Percentiles rank a stretch among this genome's conserved stretches.
Evolutionary conservation across 2,113 vertebrate genomes (phyloP).

Genomic region (Halcyon malimbica): DNA sequence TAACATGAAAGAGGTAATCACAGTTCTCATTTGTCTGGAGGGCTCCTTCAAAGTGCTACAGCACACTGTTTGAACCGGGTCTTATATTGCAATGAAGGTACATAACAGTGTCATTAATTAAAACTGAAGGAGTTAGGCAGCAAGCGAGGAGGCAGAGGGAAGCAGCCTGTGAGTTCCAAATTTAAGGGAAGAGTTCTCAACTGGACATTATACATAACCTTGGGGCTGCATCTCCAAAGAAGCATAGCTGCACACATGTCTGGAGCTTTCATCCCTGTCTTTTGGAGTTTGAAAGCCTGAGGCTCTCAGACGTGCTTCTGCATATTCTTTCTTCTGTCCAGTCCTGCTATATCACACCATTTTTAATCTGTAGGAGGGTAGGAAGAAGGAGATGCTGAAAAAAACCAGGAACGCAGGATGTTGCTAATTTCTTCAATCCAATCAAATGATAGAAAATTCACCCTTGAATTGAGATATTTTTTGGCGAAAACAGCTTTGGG

Average conservation of each 20-base stretch:
- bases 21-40: not conserved
- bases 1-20: not conserved
- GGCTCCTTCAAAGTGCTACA: not conserved
- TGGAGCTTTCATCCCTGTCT: not conserved
- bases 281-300: not conserved
- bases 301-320: not conserved
- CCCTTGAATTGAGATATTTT: not conserved
- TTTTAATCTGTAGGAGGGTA: not conserved
- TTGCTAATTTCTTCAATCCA: not conserved
- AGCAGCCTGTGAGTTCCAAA: not conserved
- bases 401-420: not conserved
- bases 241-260: accelerated
- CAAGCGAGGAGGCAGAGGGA: not conserved
- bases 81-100: not conserved
- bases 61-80: not conserved
- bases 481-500: not conserved
- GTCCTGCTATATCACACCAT: not conserved
- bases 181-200: not conserved
- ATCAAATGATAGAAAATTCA: not conserved
- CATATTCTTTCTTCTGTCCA: not conserved
- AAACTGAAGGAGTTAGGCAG: not conserved
- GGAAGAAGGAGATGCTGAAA: conserved; percentile 8
- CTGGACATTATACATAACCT: accelerated
- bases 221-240: not conserved
- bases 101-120: not conserved